A percentile compares a stretch with the other conserved stretches of the same genome.
phyloP scores from a whole-genome alignment of 2,113 vertebrate genomes.

The Erythrocercus mccallii region DNA sequence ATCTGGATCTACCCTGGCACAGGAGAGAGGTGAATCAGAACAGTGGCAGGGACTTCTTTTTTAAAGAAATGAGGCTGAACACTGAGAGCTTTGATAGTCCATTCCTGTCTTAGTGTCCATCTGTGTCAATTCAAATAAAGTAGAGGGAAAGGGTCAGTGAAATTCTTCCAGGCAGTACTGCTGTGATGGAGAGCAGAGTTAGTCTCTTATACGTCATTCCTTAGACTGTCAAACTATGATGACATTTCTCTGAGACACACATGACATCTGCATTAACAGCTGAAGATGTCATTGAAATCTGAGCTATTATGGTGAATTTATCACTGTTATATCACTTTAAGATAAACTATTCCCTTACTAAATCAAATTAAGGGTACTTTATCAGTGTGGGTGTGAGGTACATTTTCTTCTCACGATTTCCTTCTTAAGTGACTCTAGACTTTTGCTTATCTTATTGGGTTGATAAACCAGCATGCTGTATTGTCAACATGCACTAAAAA shows the following conservation, averaged over 20 bases:
- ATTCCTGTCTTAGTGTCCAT: background rate
- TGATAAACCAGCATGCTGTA: conserved; percentile 27
- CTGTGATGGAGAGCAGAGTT: background rate
- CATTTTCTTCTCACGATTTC: conserved; percentile 13
- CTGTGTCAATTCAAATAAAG: background rate
- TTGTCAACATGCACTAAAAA: conserved; percentile 65
- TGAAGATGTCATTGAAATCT: background rate
- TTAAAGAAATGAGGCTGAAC: background rate
- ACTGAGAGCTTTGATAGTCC: background rate
- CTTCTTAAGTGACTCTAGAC: conserved; percentile 42
- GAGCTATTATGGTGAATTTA: background rate
- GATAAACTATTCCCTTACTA: background rate
- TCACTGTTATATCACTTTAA: background rate
- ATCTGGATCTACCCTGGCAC: background rate
- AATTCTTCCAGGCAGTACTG: background rate
- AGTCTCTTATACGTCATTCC: background rate
- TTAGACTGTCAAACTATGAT: background rate
- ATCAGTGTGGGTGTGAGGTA: background rate
- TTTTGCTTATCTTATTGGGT: conserved; percentile 57
- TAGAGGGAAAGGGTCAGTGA: background rate
- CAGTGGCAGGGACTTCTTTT: fast-evolving
- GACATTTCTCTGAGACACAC: background rate
- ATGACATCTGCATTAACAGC: background rate
- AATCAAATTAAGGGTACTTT: background rate
- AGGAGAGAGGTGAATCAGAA: background rate